A percentile compares a stretch with the other conserved stretches of the same genome.
Conservation (phyloP, 2,888 invertebrate genomes). For the Halocaridina rubra region DNA sequence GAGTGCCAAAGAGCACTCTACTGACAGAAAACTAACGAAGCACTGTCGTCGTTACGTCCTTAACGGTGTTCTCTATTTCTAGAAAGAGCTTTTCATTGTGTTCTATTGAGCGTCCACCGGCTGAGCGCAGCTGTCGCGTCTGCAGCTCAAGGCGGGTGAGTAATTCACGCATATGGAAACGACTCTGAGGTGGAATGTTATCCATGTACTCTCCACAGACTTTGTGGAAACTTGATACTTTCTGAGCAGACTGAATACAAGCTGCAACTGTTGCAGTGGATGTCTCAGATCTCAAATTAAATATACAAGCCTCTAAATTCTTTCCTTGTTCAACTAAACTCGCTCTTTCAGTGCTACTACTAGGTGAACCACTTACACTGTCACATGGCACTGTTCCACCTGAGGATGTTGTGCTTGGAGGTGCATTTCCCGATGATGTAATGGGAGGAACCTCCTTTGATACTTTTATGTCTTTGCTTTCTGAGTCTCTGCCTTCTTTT, state of each 20-base stretch:
- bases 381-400: slow-evolving; percentile 18
- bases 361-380: slow-evolving; percentile 24
- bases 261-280: slow-evolving; percentile 70
- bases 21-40: slow-evolving; percentile 72
- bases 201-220: slow-evolving; percentile 88
- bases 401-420: slow-evolving; percentile 14
- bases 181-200: slow-evolving; percentile 84
- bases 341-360: slow-evolving; percentile 30
- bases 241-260: slow-evolving; percentile 83
- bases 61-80: slow-evolving; percentile 80
- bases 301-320: slow-evolving; percentile 4
- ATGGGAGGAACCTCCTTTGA: background rate
- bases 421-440: background rate
- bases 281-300: slow-evolving; percentile 10
- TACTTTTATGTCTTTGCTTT: slow-evolving; percentile 32
- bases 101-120: slow-evolving; percentile 70
- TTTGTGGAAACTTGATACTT: slow-evolving; percentile 82
- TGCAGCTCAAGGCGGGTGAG: slow-evolving; percentile 79
- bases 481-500: slow-evolving; percentile 49
- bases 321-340: slow-evolving; percentile 33
- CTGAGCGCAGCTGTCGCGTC: slow-evolving; percentile 77
- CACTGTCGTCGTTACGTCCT: slow-evolving; percentile 81
- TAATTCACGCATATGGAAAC: slow-evolving; percentile 86
- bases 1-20: background rate
- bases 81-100: slow-evolving; percentile 77